These are phyloP conservation scores for Chiridota heheva DNA, from an alignment of 35 echinoderm and acorn worm species.

Conservation along the genomic window DNA sequence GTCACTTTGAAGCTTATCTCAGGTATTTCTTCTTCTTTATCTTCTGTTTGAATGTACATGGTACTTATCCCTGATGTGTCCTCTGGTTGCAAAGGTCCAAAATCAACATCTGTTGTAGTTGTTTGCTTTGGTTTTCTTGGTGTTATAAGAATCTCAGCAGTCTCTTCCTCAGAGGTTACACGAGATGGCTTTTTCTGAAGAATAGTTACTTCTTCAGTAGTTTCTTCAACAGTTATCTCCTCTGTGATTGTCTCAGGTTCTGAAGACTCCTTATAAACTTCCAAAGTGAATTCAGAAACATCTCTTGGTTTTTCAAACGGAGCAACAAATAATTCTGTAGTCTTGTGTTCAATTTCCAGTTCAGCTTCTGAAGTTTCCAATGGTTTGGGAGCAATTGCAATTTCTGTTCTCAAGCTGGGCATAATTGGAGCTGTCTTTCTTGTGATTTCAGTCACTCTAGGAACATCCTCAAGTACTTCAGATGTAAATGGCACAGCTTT, in stretches of 20 bases:
- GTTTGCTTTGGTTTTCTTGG: conserved; percentile 24
- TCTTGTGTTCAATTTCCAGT: conserved; percentile 13
- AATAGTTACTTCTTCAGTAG: conserved; percentile 45
- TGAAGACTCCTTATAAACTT: not conserved
- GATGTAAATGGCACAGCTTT: too few species aligned
- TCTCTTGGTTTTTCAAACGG: conserved; percentile 15
- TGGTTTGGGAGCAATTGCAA: too few species aligned
- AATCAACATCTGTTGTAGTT: conserved; percentile 13
- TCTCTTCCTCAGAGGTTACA: not conserved
- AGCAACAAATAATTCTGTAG: conserved; percentile 18
- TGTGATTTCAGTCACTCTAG: too few species aligned
- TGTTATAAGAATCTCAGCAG: conserved; percentile 38
- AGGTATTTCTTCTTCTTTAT: conserved; percentile 27
- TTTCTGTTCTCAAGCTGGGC: too few species aligned
- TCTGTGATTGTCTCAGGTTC: conserved; percentile 44
- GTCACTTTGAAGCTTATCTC: conserved; percentile 31
- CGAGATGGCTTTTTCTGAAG: not conserved
- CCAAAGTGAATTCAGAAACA: conserved; percentile 19
- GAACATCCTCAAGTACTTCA: too few species aligned
- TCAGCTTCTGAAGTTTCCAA: conserved; percentile 17
- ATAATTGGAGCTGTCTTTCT: too few species aligned
- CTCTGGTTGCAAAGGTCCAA: conserved; percentile 14
- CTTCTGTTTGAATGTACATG: conserved; percentile 29
- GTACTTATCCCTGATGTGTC: conserved; percentile 25
- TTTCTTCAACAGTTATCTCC: conserved; percentile 39